phyloP scores from a whole-genome alignment of 2,888 invertebrate genomes.

The Dynastes hyllus region DNA sequence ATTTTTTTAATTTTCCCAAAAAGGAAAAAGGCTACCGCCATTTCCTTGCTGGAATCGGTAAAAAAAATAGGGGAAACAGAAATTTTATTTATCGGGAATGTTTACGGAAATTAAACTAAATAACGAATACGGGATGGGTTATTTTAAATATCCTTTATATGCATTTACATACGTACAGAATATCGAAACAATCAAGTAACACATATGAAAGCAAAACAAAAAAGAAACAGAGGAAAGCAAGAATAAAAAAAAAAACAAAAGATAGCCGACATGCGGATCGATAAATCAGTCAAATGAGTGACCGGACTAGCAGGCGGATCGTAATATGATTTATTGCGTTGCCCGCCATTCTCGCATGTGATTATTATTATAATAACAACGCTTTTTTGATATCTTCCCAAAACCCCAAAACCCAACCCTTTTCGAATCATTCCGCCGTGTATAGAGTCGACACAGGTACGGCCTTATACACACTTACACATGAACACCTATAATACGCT shows the following conservation, averaged over 20 bases:
- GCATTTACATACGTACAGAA: constrained; percentile 26
- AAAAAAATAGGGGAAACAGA: neutral
- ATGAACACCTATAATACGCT: neutral
- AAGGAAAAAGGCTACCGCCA: constrained; percentile 17
- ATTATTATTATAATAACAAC: constrained; percentile 71
- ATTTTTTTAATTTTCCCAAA: no score
- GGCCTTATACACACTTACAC: constrained; percentile 13
- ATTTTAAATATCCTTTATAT: neutral
- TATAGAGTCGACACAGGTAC: neutral
- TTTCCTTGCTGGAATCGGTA: constrained; percentile 6
- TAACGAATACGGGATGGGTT: neutral
- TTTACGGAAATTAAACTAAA: neutral
- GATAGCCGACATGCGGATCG: constrained; percentile 57
- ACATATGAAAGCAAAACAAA: constrained; percentile 41
- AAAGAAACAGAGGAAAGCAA: constrained; percentile 18
- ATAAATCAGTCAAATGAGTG: constrained; percentile 71
- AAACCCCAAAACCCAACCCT: no score
- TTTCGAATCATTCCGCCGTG: constrained; percentile 54
- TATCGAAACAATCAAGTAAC: constrained; percentile 32
- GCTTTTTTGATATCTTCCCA: constrained; percentile 68
- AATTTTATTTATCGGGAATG: no score
- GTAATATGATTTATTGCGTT: constrained; percentile 69
- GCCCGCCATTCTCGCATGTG: constrained; percentile 70
- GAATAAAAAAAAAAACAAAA: constrained; percentile 36
- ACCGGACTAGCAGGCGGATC: constrained; percentile 69